Base-by-base conservation (phyloP, 2,113 vertebrate species). In the Sander vitreus region DNA sequence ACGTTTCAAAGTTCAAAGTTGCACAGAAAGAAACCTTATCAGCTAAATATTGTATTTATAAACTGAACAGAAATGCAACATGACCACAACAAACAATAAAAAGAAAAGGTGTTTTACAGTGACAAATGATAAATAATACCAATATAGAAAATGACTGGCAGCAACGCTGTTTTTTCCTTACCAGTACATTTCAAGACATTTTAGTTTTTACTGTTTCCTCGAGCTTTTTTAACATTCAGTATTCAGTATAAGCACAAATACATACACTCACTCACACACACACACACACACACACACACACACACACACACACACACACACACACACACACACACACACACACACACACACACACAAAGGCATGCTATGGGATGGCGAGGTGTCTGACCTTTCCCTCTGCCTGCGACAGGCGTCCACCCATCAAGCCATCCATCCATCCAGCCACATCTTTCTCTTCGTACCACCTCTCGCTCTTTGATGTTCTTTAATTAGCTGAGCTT, bases 301-400 rank as follows among this genome's bases (percentile, higher is more conserved):
- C 62, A 50, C 66, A 80, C 57, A 89, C 65, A 85, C 68, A 64
- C 39, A 73, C 27, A 69, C 66, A 69, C 25, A 73, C 63, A n/a
- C 39, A 63, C 23, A 3, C 16, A n/a, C 71, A 50, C 57, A 12
- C 53, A 57, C 69, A 23, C 27, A 30, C 39, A 23, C 43, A 45
- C 59, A 57, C 58, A 73, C 23, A 71, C 62, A 50, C 66, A 80
- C 57, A 89, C 65, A 85, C 68, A 64, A 1, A 69, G 4, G 18
- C 16, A 77, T 57, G 36, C 69, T 63, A 72, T 19, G 47, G 62
- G 51, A 62, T 76, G 43, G 65, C 59, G 76, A 90, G 74, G 86
- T 85, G 68, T 85, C 83, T 94, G 93, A 94, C 94, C 93, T 94
- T 94, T 94, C 85, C 54, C 70, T 85, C 70, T 78, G 69, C 76